A percentile compares a stretch with the other conserved stretches of the same genome.
Conservation (phyloP, 2,113 vertebrate species). For the Sceloporus undulatus region DNA sequence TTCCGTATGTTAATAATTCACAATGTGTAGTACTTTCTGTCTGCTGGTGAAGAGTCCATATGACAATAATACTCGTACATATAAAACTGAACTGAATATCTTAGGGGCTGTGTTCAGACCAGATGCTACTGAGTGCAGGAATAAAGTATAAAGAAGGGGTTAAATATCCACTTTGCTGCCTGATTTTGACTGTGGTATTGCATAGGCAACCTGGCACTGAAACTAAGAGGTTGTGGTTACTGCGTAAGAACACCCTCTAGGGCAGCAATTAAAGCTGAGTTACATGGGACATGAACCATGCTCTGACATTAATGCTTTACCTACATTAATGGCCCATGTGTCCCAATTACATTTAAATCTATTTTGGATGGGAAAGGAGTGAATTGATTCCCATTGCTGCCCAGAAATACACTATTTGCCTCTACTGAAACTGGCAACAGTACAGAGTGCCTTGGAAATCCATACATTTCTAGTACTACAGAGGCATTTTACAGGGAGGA, state of each 20-base stretch:
- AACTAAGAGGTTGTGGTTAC: not conserved
- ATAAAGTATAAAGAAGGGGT: not conserved
- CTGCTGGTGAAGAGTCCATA: slow-evolving; percentile 2
- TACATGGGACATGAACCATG: not conserved
- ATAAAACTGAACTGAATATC: not conserved
- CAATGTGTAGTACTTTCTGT: not conserved
- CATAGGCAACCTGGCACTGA: not conserved
- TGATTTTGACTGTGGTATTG: not conserved
- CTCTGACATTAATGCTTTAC: not conserved
- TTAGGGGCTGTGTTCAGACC: no score
- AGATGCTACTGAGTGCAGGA: not conserved
- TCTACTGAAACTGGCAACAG: not conserved
- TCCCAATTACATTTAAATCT: not conserved
- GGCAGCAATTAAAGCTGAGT: not conserved
- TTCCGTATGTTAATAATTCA: slow-evolving; percentile 24
- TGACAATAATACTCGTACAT: not conserved
- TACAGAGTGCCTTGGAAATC: not conserved
- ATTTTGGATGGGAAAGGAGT: not conserved
- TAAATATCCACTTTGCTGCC: not conserved
- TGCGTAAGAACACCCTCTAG: not conserved
- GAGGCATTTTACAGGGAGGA: not conserved
- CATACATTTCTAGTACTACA: not conserved
- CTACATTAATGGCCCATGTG: not conserved
- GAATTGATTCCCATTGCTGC: not conserved
- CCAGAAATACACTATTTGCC: not conserved